These are phyloP conservation scores for Cordilura impudica DNA, from an alignment of 2,888 invertebrate species.

Conservation along the genomic window DNA sequence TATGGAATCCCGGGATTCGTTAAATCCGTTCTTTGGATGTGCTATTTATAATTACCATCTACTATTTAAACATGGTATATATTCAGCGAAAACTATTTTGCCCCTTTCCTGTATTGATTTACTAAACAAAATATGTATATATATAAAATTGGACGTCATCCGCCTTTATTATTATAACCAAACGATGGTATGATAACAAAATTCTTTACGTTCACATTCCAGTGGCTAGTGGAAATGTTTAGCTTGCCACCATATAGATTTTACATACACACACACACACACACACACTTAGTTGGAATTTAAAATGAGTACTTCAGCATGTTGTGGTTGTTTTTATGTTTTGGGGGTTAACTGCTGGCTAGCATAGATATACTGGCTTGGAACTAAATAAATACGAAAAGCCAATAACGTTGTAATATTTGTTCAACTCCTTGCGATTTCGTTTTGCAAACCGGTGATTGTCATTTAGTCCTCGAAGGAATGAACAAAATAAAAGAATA, in stretches of 20 bases:
- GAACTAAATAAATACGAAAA: background rate
- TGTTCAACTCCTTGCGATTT: slow-evolving; percentile 67
- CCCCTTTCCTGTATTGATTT: background rate
- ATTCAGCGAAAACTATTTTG: background rate
- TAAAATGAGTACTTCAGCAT: background rate
- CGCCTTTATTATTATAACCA: slow-evolving; percentile 38
- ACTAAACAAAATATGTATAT: background rate
- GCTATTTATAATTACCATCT: too few relatives aligned
- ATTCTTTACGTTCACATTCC: slow-evolving; percentile 4
- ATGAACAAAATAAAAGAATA: slow-evolving; percentile 55
- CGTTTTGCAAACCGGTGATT: slow-evolving; percentile 68
- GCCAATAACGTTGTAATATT: slow-evolving; percentile 23
- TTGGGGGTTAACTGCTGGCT: background rate
- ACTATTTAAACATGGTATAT: background rate
- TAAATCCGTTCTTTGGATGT: too few relatives aligned
- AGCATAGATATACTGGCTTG: background rate
- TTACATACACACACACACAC: slow-evolving; percentile 1
- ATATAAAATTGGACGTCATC: slow-evolving; percentile 31
- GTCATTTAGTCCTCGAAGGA: slow-evolving; percentile 69
- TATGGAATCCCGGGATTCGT: too few relatives aligned
- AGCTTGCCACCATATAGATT: slow-evolving; percentile 8
- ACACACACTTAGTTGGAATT: background rate
- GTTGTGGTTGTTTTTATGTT: slow-evolving; percentile 21
- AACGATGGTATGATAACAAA: background rate
- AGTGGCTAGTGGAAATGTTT: slow-evolving; percentile 36